Evolutionary conservation across 2,113 vertebrate genomes (phyloP).

Genomic region (Isichthys henryi): DNA sequence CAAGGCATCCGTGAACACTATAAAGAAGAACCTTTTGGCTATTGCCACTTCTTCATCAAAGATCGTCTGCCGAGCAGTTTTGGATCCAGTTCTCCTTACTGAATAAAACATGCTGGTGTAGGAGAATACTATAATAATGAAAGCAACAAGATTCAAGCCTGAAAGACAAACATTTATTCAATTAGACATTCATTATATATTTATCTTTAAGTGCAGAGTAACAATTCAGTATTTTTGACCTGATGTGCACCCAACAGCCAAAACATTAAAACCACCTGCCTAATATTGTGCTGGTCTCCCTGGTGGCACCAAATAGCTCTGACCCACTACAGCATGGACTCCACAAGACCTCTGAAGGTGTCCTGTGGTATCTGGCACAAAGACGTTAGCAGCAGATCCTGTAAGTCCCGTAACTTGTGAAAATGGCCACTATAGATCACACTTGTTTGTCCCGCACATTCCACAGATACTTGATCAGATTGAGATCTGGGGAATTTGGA

Average conservation of each 20-base stretch:
- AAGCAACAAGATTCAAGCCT: constrained; percentile 54
- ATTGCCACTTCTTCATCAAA: constrained; percentile 45
- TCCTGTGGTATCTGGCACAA: too few relatives aligned
- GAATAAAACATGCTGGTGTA: constrained; percentile 53
- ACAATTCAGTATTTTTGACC: neutral
- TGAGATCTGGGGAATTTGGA: neutral
- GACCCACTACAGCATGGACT: neutral
- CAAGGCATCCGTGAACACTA: constrained; percentile 48
- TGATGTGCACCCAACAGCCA: neutral
- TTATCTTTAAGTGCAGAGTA: neutral
- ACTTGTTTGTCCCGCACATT: neutral
- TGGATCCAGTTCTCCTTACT: constrained; percentile 37
- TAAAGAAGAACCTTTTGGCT: constrained; percentile 52
- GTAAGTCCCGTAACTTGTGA: neutral
- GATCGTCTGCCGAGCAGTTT: neutral
- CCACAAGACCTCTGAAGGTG: neutral
- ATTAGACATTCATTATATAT: constrained; percentile 7
- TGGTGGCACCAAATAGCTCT: neutral
- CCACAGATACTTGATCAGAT: neutral
- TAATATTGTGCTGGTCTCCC: neutral
- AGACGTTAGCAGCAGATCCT: neutral
- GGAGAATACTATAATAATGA: constrained; percentile 51
- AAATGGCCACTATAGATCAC: neutral
- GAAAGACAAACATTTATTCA: neutral
- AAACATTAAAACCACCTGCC: neutral